Evolutionary conservation across 2,888 invertebrate genomes (phyloP).

Genomic region (Timema cristinae): DNA sequence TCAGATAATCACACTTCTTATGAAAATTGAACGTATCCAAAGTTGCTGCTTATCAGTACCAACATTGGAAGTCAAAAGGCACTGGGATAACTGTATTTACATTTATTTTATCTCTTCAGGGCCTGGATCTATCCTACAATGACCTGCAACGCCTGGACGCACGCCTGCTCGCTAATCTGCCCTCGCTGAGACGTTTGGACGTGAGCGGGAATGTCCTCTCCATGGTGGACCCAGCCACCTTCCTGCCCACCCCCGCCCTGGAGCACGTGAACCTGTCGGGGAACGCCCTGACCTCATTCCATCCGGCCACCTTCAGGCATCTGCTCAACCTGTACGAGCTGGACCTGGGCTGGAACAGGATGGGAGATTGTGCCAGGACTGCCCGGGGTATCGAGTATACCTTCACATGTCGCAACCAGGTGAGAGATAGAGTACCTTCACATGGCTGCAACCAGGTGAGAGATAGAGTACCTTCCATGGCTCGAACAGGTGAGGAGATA

Average conservation of each 20-base stretch:
- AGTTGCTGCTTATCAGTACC: too few species aligned
- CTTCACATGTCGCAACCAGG: conserved; percentile 66
- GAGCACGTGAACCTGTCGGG: conserved; percentile 77
- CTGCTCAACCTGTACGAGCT: conserved; percentile 72
- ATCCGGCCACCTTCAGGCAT: conserved; percentile 72
- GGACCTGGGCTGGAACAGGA: conserved; percentile 67
- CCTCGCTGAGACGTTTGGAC: conserved; percentile 71
- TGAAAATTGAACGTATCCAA: too few species aligned
- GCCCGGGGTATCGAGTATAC: conserved; percentile 73
- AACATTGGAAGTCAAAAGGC: too few species aligned
- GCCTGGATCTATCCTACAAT: conserved; percentile 75
- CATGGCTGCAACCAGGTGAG: too few species aligned
- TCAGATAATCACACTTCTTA: not conserved
- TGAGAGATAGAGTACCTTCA: conserved; percentile 40
- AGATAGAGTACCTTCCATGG: not conserved
- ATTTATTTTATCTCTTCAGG: conserved; percentile 42
- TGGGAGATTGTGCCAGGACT: conserved; percentile 75
- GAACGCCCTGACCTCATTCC: conserved; percentile 66
- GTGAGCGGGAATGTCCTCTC: conserved; percentile 68
- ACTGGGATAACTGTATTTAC: too few species aligned
- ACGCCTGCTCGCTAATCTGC: conserved; percentile 67
- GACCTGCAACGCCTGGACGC: conserved; percentile 68
- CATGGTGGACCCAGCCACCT: conserved; percentile 67
- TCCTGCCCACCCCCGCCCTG: conserved; percentile 64
- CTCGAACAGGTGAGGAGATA: not conserved